Conservation (phyloP, 2,888 invertebrate species). For the Temnothorax rugatulus region DNA sequence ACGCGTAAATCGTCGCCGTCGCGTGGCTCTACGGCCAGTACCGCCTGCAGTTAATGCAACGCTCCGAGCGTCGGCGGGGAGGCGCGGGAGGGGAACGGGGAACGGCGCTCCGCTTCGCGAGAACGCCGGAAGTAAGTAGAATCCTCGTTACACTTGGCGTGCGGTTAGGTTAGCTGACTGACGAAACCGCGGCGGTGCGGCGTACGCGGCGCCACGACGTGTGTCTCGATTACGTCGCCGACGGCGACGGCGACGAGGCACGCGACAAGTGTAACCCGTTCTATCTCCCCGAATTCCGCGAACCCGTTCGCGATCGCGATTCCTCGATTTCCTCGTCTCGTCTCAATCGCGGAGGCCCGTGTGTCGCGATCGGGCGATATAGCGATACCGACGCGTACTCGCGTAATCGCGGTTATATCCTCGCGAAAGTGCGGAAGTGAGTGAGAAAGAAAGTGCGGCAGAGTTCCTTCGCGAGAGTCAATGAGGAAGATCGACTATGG, state of each 20-base stretch:
- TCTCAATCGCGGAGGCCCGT: too few relatives aligned
- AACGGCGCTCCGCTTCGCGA: neutral
- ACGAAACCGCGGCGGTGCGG: too few relatives aligned
- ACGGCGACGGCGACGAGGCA: neutral
- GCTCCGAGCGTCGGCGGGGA: slow-evolving; percentile 6
- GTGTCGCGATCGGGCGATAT: too few relatives aligned
- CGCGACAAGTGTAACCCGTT: neutral
- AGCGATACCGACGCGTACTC: neutral
- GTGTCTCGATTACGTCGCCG: slow-evolving; percentile 33
- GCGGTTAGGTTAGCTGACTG: slow-evolving; percentile 39
- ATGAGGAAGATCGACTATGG: neutral
- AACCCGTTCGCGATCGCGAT: neutral
- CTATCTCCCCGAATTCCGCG: neutral
- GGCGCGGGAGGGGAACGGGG: slow-evolving; percentile 12
- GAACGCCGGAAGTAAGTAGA: slow-evolving; percentile 53
- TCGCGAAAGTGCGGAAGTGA: slow-evolving; percentile 17
- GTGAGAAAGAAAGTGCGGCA: neutral
- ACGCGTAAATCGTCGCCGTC: slow-evolving; percentile 43
- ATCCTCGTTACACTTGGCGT: slow-evolving; percentile 53
- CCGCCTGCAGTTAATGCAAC: slow-evolving; percentile 28
- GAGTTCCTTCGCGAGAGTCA: neutral
- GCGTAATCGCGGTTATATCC: neutral
- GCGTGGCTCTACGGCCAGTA: slow-evolving; percentile 33
- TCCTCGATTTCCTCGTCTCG: too few relatives aligned
- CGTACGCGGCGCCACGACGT: slow-evolving; percentile 16